Conservation (phyloP, 2,888 invertebrate species). For the Tachina lurida region DNA sequence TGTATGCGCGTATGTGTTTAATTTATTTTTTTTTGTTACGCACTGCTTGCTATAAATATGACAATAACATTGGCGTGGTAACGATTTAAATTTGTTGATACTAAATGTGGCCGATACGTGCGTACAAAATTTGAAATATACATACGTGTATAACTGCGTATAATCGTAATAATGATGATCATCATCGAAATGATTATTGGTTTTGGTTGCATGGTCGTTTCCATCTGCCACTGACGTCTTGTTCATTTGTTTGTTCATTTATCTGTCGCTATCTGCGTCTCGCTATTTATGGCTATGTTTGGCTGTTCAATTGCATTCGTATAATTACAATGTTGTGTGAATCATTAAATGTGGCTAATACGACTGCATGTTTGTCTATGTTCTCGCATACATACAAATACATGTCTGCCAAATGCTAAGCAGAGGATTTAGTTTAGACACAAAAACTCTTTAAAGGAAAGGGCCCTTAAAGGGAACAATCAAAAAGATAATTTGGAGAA, state of each 20-base stretch:
- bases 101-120: slow-evolving; percentile 60
- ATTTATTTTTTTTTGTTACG: slow-evolving; percentile 34
- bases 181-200: slow-evolving; percentile 47
- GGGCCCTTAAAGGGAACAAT: background rate
- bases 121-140: slow-evolving; percentile 17
- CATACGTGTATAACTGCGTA: slow-evolving; percentile 12
- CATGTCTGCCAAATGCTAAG: slow-evolving; percentile 2
- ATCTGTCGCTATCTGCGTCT: background rate
- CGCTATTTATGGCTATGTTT: slow-evolving; percentile 50
- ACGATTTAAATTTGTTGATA: slow-evolving; percentile 68
- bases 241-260: slow-evolving; percentile 37
- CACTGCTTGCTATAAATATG: slow-evolving; percentile 61
- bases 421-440: background rate
- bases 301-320: slow-evolving; percentile 45
- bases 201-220: slow-evolving; percentile 47
- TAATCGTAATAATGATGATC: slow-evolving; percentile 14
- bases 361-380: slow-evolving; percentile 22
- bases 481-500: background rate
- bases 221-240: slow-evolving; percentile 43
- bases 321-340: slow-evolving; percentile 61
- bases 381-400: background rate
- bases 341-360: slow-evolving; percentile 69
- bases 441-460: background rate
- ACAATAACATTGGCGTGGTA: slow-evolving; percentile 66
- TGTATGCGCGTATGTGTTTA: slow-evolving; percentile 11